These are phyloP conservation scores for Drosophila algonquin DNA, from an alignment of 2,888 invertebrate genomes.

Conservation along the genomic window DNA sequence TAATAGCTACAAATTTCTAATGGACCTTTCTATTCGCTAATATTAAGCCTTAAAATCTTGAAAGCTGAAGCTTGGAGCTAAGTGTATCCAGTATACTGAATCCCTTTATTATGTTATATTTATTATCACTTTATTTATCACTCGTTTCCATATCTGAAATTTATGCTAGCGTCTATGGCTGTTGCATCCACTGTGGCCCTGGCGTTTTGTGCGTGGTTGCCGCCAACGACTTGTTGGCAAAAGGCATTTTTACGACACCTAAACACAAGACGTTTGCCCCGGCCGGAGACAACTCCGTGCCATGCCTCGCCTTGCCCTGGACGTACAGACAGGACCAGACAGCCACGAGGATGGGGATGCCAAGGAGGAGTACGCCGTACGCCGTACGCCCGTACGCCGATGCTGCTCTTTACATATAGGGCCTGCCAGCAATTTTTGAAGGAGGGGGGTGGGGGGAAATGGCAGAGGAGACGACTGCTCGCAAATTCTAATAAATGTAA, in stretches of 20 bases:
- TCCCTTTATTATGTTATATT: too few relatives aligned
- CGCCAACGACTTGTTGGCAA: slow-evolving; percentile 57
- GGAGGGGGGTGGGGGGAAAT: neutral
- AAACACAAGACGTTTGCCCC: slow-evolving; percentile 41
- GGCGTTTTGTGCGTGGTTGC: slow-evolving; percentile 52
- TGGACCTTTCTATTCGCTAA: too few relatives aligned
- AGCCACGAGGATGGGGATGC: slow-evolving; percentile 18
- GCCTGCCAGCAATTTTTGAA: slow-evolving; percentile 54
- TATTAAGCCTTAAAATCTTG: too few relatives aligned
- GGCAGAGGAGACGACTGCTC: slow-evolving; percentile 46
- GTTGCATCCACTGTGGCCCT: slow-evolving; percentile 47
- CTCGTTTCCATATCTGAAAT: neutral
- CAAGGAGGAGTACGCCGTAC: slow-evolving; percentile 26
- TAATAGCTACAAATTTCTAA: too few relatives aligned
- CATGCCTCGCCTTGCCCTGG: neutral
- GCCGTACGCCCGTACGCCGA: neutral
- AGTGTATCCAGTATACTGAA: too few relatives aligned
- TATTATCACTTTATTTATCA: neutral
- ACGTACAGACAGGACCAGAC: slow-evolving; percentile 12
- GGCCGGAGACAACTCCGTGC: neutral
- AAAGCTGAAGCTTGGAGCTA: too few relatives aligned
- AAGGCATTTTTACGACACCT: slow-evolving; percentile 69
- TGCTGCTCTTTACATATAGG: slow-evolving; percentile 58
- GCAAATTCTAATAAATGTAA: slow-evolving; percentile 76
- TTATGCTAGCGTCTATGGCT: neutral